These are phyloP conservation scores for Bucorvus abyssinicus DNA, from an alignment of 2,797 vertebrate genomes.

Conservation along the genomic window DNA sequence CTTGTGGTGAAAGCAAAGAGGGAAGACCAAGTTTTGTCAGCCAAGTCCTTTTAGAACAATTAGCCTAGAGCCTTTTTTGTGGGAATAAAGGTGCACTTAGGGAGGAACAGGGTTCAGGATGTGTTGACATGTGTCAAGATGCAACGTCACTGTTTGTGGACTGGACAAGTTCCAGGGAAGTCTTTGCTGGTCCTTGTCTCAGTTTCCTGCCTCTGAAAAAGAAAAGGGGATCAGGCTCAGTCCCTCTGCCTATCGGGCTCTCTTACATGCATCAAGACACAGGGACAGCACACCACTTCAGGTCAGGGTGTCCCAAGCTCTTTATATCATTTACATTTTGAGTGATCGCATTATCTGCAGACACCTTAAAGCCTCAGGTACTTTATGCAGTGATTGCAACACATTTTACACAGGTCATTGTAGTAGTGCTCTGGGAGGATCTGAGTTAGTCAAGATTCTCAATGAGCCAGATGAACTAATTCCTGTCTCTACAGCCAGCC, in stretches of 20 bases:
- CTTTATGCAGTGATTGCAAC: background rate
- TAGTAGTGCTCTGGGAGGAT: background rate
- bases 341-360: background rate
- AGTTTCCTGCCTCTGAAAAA: background rate
- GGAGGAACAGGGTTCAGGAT: background rate
- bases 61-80: background rate
- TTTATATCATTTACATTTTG: background rate
- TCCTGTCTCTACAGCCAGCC: background rate
- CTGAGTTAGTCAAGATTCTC: background rate
- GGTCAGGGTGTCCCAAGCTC: background rate
- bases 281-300: background rate
- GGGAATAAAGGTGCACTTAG: background rate
- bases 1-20: background rate
- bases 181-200: background rate
- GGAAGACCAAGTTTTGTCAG: background rate
- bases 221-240: background rate
- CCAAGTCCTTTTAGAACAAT: background rate
- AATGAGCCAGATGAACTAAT: background rate
- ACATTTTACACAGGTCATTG: background rate
- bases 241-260: background rate
- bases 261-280: fast-evolving
- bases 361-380: background rate
- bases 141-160: background rate
- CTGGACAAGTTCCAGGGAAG: background rate
- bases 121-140: background rate